phyloP scores from a whole-genome alignment of 2,888 invertebrate species.

The Brenthis hecate region DNA sequence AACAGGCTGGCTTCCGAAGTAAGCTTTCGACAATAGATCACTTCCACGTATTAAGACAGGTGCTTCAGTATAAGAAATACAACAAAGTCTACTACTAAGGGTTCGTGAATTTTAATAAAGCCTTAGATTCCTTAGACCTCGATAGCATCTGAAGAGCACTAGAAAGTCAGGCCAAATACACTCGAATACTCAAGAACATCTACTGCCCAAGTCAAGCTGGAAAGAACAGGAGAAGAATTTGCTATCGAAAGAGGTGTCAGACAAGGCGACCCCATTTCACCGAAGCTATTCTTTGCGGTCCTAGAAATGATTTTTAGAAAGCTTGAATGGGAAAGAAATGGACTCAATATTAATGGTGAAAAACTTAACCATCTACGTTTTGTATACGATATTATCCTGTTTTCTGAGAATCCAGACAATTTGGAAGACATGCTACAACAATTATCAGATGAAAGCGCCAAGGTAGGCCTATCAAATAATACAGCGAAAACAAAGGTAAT shows the following conservation, averaged over 20 bases:
- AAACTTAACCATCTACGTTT: slow-evolving; percentile 1
- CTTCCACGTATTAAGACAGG: not conserved
- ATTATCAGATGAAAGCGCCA: slow-evolving; percentile 28
- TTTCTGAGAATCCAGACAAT: slow-evolving; percentile 22
- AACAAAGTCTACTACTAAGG: not conserved
- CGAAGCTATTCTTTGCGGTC: too few species aligned
- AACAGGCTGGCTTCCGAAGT: too few species aligned
- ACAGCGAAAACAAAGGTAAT: too few species aligned
- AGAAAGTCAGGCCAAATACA: not conserved
- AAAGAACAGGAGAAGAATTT: too few species aligned
- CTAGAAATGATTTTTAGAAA: too few species aligned
- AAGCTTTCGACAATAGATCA: too few species aligned
- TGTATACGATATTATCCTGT: not conserved
- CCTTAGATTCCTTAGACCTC: not conserved
- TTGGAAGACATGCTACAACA: not conserved
- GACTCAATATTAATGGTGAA: slow-evolving; percentile 1
- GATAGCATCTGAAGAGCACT: slow-evolving; percentile 2
- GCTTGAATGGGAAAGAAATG: not conserved
- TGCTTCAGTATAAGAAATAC: not conserved
- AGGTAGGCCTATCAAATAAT: slow-evolving; percentile 25
- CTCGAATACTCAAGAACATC: not conserved
- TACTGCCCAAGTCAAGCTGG: not conserved
- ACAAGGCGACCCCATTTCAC: too few species aligned
- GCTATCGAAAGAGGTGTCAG: too few species aligned
- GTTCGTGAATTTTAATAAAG: not conserved